A percentile compares a stretch with the other conserved stretches of the same genome.
Evolutionary conservation across 2,888 invertebrate species (phyloP).

Genomic region (Molanna angustata): DNA sequence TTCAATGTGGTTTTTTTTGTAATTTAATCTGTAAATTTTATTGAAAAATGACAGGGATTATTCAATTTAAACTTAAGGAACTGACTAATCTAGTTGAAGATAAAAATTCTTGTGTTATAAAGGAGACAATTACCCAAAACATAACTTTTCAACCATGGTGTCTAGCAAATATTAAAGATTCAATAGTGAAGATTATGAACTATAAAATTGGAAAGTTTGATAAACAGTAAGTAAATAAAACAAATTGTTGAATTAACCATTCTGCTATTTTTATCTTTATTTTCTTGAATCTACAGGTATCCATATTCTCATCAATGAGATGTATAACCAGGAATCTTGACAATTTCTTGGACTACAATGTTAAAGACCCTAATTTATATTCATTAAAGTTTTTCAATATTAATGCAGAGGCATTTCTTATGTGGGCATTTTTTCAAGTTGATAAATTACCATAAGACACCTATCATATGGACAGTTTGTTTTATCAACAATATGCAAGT

Average conservation of each 20-base stretch:
- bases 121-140: slow-evolving; percentile 56
- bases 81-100: slow-evolving; percentile 54
- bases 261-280: neutral
- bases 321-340: neutral
- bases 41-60: slow-evolving; percentile 50
- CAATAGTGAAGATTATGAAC: slow-evolving; percentile 58
- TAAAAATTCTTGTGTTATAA: slow-evolving; percentile 57
- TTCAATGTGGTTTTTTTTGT: too few relatives aligned
- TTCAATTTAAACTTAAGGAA: slow-evolving; percentile 54
- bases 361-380: too few relatives aligned
- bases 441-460: too few relatives aligned
- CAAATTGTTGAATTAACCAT: neutral
- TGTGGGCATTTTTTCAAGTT: too few relatives aligned
- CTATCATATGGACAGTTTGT: too few relatives aligned
- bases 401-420: too few relatives aligned
- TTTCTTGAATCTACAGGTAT: neutral
- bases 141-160: slow-evolving; percentile 63
- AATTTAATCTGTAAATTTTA: too few relatives aligned
- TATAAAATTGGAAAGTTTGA: slow-evolving; percentile 61
- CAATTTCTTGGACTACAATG: too few relatives aligned
- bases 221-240: slow-evolving; percentile 52
- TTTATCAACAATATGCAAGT: too few relatives aligned
- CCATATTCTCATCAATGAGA: neutral
- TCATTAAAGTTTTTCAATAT: too few relatives aligned
- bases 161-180: slow-evolving; percentile 56